These are phyloP conservation scores for Pomacea maculata DNA, from an alignment of 1,140 invertebrate species.

Conservation along the genomic window DNA sequence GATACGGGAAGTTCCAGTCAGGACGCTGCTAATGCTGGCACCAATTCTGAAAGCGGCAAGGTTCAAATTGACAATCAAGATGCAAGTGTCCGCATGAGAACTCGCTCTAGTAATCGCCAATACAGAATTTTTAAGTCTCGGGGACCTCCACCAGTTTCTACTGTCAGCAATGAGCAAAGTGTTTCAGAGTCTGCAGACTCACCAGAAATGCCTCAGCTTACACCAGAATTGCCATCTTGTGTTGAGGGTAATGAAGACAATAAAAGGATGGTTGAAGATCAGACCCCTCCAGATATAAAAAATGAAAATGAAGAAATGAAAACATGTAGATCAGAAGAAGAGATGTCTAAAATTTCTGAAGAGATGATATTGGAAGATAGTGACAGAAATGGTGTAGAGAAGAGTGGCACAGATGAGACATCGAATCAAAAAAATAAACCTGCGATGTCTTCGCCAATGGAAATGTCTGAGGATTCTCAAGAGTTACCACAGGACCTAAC, in stretches of 20 bases:
- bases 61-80: constrained; percentile 1
- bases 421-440: constrained; percentile 1
- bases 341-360: neutral
- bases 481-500: constrained; percentile 33
- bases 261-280: neutral
- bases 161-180: constrained; percentile 23
- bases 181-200: neutral
- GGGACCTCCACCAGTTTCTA: constrained; percentile 24
- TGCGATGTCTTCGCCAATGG: constrained; percentile 21
- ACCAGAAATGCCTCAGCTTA: constrained; percentile 12
- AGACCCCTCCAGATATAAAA: constrained; percentile 17
- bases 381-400: neutral
- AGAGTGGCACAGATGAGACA: constrained; percentile 9
- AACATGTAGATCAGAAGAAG: neutral
- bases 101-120: constrained; percentile 13
- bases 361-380: neutral
- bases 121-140: constrained; percentile 42
- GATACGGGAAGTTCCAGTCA: neutral
- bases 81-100: neutral
- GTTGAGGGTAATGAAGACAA: neutral
- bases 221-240: constrained; percentile 2
- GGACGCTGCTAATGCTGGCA: neutral
- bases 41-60: neutral
- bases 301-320: constrained; percentile 4
- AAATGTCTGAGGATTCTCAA: constrained; percentile 38